Base-by-base conservation (phyloP, 2,113 vertebrate genomes). In the Boleophthalmus pectinirostris region DNA sequence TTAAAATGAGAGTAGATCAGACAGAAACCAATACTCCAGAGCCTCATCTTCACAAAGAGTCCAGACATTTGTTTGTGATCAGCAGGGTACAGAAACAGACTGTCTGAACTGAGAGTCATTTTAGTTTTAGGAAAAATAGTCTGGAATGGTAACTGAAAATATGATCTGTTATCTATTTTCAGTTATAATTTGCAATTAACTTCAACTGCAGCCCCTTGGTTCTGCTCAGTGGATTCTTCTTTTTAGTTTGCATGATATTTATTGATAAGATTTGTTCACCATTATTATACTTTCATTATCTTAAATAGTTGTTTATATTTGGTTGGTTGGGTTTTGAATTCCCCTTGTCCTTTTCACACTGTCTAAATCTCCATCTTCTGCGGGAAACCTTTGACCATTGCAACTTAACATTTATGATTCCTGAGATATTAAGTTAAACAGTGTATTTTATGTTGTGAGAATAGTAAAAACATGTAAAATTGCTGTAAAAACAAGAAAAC, bases 231-330 rank as follows among this genome's bases (percentile, higher is more conserved):
- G 43, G 21, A 23, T 46, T 43, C 65, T 3, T 1, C 15, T 13
- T 12, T 60, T 0, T 68, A 20, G n/a, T n/a, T n/a, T n/a, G n/a
- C n/a, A n/a, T n/a, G n/a, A n/a, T n/a, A n/a, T n/a, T n/a, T n/a
- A n/a, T n/a, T n/a, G n/a, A 61, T 12, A 53, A 67, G 29, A 76
- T 83, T 64, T 82, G 29, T 79, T 79, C 72, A 64, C 77, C 56
- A 75, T 82, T 82, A 78, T 80, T 84, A 78, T 56, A 60, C 81
- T 73, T 77, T 75, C 66, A 72, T 79, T 75, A 81, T 82, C 63
- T 82, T n/a, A n/a, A n/a, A n/a, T n/a, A n/a, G n/a, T n/a, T n/a
- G n/a, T n/a, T n/a, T n/a, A n/a, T n/a, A n/a, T n/a, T n/a, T n/a
- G n/a, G n/a, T n/a, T 29, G 29, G 29, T 29, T n/a, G n/a, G n/a